Percentiles rank a stretch among this genome's conserved stretches.
Evolutionary conservation across 1,140 invertebrate species (phyloP).

Genomic region (Listronotus bonariensis): DNA sequence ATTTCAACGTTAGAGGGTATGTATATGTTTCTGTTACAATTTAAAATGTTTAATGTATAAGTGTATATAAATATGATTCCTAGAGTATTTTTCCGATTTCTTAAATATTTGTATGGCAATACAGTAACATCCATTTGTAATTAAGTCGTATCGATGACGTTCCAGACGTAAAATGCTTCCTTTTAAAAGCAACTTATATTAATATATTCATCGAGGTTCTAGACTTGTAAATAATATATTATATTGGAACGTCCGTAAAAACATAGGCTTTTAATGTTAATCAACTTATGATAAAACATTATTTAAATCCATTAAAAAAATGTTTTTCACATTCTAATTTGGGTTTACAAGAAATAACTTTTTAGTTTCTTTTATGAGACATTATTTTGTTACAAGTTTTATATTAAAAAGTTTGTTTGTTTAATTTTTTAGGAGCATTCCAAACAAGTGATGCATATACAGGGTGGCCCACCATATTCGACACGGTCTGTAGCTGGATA

Average conservation of each 20-base stretch:
- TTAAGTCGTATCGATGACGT: constrained; percentile 13
- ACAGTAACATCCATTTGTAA: constrained; percentile 14
- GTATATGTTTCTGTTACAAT: constrained; percentile 44
- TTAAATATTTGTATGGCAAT: constrained; percentile 47
- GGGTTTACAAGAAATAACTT: no score
- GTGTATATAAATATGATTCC: constrained; percentile 39
- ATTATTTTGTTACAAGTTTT: no score
- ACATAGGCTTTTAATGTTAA: not conserved
- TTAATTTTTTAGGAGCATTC: no score
- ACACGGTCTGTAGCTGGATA: no score
- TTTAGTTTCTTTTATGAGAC: no score
- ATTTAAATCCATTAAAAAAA: no score
- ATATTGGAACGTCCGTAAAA: constrained; percentile 19
- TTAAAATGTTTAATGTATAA: constrained; percentile 44
- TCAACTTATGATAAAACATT: no score
- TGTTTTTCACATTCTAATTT: no score
- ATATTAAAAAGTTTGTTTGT: no score
- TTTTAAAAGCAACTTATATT: constrained; percentile 6
- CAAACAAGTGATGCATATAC: no score
- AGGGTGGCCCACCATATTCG: no score
- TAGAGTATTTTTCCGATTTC: constrained; percentile 21
- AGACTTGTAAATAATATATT: constrained; percentile 6
- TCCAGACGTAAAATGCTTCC: constrained; percentile 17
- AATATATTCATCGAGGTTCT: constrained; percentile 17
- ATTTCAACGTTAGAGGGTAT: constrained; percentile 32